Evolutionary conservation across 2,888 invertebrate genomes (phyloP).

Genomic region (Cactoblastis cactorum): DNA sequence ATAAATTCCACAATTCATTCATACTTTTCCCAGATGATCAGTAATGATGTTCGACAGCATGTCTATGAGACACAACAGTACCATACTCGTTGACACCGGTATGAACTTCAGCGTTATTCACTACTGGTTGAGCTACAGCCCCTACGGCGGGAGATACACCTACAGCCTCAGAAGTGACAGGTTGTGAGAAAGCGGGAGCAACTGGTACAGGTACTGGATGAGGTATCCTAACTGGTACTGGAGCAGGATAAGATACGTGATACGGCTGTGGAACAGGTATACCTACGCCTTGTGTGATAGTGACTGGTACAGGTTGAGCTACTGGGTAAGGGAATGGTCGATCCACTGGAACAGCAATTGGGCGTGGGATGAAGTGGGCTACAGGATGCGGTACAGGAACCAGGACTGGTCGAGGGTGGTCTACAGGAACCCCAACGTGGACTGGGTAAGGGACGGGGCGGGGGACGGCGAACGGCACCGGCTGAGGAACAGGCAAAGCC

Average conservation of each 20-base stretch:
- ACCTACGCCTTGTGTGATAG: constrained; percentile 71
- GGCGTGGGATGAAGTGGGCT: constrained; percentile 58
- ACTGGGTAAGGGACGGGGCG: constrained; percentile 72
- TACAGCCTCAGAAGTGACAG: neutral
- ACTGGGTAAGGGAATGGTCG: constrained; percentile 77
- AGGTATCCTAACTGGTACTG: constrained; percentile 58
- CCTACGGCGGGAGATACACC: constrained; percentile 1
- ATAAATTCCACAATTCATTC: too few relatives aligned
- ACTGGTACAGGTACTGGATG: constrained; percentile 49
- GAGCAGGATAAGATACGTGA: constrained; percentile 59
- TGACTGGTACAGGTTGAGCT: constrained; percentile 74
- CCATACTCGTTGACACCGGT: neutral
- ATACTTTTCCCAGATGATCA: too few relatives aligned
- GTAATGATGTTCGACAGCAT: constrained; percentile 27
- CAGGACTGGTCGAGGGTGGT: constrained; percentile 65
- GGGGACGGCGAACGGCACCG: constrained; percentile 55
- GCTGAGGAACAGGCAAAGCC: constrained; percentile 73
- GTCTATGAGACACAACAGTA: constrained; percentile 23
- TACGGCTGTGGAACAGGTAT: constrained; percentile 78
- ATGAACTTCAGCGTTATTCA: constrained; percentile 20
- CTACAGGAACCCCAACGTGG: constrained; percentile 70
- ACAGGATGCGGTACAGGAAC: constrained; percentile 72
- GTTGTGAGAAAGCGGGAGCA: constrained; percentile 14
- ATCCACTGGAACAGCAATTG: constrained; percentile 69
- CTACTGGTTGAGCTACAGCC: constrained; percentile 11